Conservation (phyloP, 2,113 vertebrate species). For the Percopsis transmontana region DNA sequence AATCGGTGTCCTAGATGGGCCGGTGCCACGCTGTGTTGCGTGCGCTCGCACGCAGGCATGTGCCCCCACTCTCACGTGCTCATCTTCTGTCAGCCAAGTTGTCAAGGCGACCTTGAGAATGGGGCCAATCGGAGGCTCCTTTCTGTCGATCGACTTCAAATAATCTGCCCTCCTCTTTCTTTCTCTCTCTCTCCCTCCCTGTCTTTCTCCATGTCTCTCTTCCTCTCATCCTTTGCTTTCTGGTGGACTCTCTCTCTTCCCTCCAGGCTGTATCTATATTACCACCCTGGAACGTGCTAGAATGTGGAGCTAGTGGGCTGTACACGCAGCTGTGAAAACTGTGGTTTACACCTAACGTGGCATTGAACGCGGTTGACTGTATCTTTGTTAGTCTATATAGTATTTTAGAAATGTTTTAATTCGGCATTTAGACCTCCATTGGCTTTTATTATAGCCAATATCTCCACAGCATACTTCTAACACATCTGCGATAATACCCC, state of each 20-base stretch:
- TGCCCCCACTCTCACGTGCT: background rate
- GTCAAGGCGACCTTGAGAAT: conserved; percentile 47
- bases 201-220: conserved; percentile 7
- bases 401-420: no score
- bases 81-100: conserved; percentile 27
- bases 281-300: no score
- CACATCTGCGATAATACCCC: no score
- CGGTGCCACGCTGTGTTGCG: background rate
- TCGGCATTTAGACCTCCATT: no score
- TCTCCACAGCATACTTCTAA: no score
- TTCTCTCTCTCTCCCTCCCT: background rate
- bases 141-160: conserved; percentile 50
- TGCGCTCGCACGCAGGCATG: conserved; percentile 1
- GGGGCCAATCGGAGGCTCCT: conserved; percentile 27
- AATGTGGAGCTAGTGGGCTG: no score
- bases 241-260: background rate
- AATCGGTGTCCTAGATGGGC: background rate
- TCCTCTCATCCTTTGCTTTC: conserved; percentile 5
- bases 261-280: no score
- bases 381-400: no score
- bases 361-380: no score
- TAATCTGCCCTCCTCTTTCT: conserved; percentile 31
- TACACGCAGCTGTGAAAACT: no score
- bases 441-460: no score
- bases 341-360: no score